Evolutionary conservation across 2,888 invertebrate genomes (phyloP), one percentile per base, ranked within the genome.

Genomic region (Oscheius sp.): DNA sequence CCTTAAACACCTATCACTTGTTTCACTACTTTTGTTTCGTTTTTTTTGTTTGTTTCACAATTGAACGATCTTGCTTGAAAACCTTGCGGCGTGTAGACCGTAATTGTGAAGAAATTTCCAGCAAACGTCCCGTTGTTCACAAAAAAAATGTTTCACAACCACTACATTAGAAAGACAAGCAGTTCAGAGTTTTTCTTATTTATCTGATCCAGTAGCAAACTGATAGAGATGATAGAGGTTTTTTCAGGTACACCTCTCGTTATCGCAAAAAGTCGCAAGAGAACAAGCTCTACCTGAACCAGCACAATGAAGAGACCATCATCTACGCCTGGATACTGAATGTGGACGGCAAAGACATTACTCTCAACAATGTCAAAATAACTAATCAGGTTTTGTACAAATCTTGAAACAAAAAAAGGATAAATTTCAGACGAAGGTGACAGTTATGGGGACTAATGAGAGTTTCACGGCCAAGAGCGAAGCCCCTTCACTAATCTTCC

Each of bases 301-400:
- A 84, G 70, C 29, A 72, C 37, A 76, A 81, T 48, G 53, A 70
- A 5, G 73, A 83, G 51, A 84, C 86, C 1, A 80, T 86, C 7
- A 77, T 88, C 48, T 88, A 87, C 76, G 88, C 88, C 0, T 88
- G 85, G 80, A 68, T 88, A 50, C 72, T 88, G 42, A 74, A 85
- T 21, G 82, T 79, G 4, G 74, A 77, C 2, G 68, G 62, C 2
- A 77, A 76, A 7, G 57, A 62, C 29, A 74, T 85, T 35, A 55
- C 68, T 35, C 76, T 88, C 21, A 63, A 76, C 47, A 81, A 82
- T 13, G 79, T 88, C 11, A 78, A 78, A 32, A 66, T 82, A 2
- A 84, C 82, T 0, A 76, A 74, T 3, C 74, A 84, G 75, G 86
- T 87, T 11, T 51, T 21, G 4, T 62, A 62, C 13, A 21, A 2